Base-by-base conservation (phyloP, 1,140 invertebrate species). In the Anastrepha obliqua region DNA sequence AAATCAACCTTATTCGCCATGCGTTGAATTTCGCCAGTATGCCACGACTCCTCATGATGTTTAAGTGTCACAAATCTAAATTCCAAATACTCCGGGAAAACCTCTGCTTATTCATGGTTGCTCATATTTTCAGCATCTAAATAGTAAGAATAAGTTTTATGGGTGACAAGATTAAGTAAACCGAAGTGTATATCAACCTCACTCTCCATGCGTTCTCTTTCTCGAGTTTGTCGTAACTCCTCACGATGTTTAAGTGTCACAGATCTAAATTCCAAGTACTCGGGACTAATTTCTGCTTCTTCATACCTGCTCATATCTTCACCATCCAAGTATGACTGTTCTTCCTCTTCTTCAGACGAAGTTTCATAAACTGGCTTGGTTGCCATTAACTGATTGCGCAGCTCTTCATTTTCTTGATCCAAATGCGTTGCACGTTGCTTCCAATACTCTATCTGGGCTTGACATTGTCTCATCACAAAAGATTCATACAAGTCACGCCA, bases 191-290 rank as follows among this genome's bases (percentile, higher is more conserved):
- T 47, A 74, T 29, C 55, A 58, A 13, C 60, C 11, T 74, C 44
- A 17, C 11, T 17, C 47, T 74, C 44, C 9, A 74, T 17, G 42
- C 39, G 13, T 86, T 86, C 85, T 51, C 7, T 39, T 60, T 86
- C 42, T 1, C 86, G 86, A 11, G 11, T n/a, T 29, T 64, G 65
- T 64, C 62, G 20, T 55, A 87, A 67, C n/a, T 87, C 86, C 13
- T 87, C 86, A 15, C 86, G 59, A 87, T 87, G 86, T 51, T 87
- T 42, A 9, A 60, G 59, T 47, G 86, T 87, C 2, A 87, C 44
- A n/a, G 59, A 5, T 44, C 51, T 64, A 29, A 87, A 87, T 51
- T 65, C 64, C 29, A 87, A 6, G 9, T 87, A 87, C 47, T 74
- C 70, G 0, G 70, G 70, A 17, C 15, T 47, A 51, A 74, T 44